These are phyloP conservation scores for Galeruca laticollis DNA, from an alignment of 2,888 invertebrate genomes.

Conservation along the genomic window DNA sequence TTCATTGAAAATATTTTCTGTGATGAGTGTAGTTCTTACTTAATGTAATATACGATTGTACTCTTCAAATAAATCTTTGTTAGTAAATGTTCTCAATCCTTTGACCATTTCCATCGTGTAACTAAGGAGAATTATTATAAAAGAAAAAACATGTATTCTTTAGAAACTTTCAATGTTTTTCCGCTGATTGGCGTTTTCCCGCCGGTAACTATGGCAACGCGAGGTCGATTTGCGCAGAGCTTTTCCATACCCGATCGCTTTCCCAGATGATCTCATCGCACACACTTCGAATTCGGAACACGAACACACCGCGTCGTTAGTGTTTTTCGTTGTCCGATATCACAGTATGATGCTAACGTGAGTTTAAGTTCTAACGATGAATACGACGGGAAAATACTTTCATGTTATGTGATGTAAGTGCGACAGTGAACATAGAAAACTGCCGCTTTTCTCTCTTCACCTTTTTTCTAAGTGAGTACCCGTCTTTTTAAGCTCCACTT, in stretches of 20 bases:
- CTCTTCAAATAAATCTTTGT: too few relatives aligned
- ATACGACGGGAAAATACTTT: not conserved
- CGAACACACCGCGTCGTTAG: conserved; percentile 16
- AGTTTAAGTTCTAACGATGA: not conserved
- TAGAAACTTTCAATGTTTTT: conserved; percentile 45
- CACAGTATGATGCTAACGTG: conserved; percentile 14
- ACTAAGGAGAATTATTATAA: not conserved
- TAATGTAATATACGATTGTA: too few relatives aligned
- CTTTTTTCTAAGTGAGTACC: not conserved
- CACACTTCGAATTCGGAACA: conserved; percentile 42
- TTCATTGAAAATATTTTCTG: too few relatives aligned
- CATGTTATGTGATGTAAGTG: conserved; percentile 11
- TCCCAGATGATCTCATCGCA: conserved; percentile 57
- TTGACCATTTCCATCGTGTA: not conserved
- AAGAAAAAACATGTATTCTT: conserved; percentile 21
- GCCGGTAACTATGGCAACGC: conserved; percentile 63
- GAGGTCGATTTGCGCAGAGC: conserved; percentile 64
- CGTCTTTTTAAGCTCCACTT: not conserved
- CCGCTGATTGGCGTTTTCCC: conserved; percentile 58
- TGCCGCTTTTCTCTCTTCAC: conserved; percentile 4
- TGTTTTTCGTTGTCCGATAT: not conserved
- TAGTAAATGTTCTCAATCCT: too few relatives aligned
- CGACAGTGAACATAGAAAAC: not conserved
- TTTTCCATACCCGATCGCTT: conserved; percentile 50
- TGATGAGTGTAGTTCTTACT: too few relatives aligned